Base-by-base conservation (phyloP, 2,113 vertebrate genomes). In the Ornithorhynchus anatinus region DNA sequence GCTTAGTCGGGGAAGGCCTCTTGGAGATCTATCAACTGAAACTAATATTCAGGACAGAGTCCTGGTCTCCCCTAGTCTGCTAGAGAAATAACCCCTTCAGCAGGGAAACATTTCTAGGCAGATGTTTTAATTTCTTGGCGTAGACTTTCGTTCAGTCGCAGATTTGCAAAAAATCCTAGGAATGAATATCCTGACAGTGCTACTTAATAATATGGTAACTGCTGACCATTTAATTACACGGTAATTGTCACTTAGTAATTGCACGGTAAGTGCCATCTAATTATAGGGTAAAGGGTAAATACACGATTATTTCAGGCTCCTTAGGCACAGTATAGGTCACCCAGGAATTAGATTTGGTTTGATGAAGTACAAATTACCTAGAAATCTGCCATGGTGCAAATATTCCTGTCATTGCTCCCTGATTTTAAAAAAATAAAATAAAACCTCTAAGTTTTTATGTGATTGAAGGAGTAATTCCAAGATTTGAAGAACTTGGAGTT, bases 271-370 rank as follows among this genome's bases (percentile, higher is more conserved):
- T 54, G 23, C 75, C 83, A 39, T 79, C 75, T 85, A 81, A 81
- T 85, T 84, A 79, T 73, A 70, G 85, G 83, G 82, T 72, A 77
- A 84, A 85, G 85, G 83, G 82, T 79, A 85, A 84, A 87, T 85
- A 84, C 82, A 77, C 70, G 82, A 85, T 85, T 85, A 87, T 87
- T 75, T 77, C 78, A 72, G 80, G 47, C 80, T 87, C 78, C 75
- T 79, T 81, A 72, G 78, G 75, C 83, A 81, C 80, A 79, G 63
- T 36, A 53, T 77, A 77, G 83, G 83, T 84, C 85, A 84, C 80
- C 57, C 53, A 79, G 83, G 72, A 84, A 85, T 87, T 85, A 79
- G 72, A 53, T 70, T 85, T 81, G 75, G 69, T 77, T 75, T 58
- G 83, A 75, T 83, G 79, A 81, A 77, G 59, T 79, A 79, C 81